Base-by-base conservation (phyloP, 2,888 invertebrate species). In the Drosophila limbata region DNA sequence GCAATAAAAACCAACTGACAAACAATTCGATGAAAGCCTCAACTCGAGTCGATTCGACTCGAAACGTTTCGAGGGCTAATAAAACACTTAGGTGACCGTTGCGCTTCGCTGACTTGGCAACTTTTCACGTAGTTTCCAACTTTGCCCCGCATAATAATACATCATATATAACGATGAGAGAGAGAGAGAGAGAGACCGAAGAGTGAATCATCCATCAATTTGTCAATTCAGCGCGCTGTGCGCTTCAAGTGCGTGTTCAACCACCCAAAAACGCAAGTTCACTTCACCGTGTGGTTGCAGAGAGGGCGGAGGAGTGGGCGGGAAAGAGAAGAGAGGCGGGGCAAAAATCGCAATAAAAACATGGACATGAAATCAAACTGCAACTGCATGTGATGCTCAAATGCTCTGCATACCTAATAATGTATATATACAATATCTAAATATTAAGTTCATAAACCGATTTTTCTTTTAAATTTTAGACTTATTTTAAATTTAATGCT, bases 21-120 rank as follows among this genome's bases (percentile, higher is more conserved):
- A 74, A 71, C 73, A 81, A 84, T 68, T 81, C 81, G 28, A 2
- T 8, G 28, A 28, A 28, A 28, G 28, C 28, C 28, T 28, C 28
- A 2, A 28, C 28, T 28, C 8, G 28, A 28, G 0, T 8, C 28
- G 8, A 28, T 0, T 28, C 28, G 8, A 28, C 28, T 28, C 8
- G 28, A 28, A 6, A 8, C 28, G 6, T 28, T 28, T 72, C 66
- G 61, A 73, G 73, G 71, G 69, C 82, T 80, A 82, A 87, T 84
- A 87, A 84, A 84, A 87, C 83, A 84, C 87, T 84, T 82, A 78
- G 81, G 68, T 77, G 78, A 77, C 78, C 74, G 73, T 77, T 74
- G 53, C 78, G 66, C 69, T 40, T 74, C 65, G 74, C 77, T 77
- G 77, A 80, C 51, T 77, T 42, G 70, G 70, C 85, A 71, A 68